Evolutionary conservation across 2,113 vertebrate genomes (phyloP), one percentile per base, ranked within the genome.

Genomic region (Oncorhynchus mykiss): DNA sequence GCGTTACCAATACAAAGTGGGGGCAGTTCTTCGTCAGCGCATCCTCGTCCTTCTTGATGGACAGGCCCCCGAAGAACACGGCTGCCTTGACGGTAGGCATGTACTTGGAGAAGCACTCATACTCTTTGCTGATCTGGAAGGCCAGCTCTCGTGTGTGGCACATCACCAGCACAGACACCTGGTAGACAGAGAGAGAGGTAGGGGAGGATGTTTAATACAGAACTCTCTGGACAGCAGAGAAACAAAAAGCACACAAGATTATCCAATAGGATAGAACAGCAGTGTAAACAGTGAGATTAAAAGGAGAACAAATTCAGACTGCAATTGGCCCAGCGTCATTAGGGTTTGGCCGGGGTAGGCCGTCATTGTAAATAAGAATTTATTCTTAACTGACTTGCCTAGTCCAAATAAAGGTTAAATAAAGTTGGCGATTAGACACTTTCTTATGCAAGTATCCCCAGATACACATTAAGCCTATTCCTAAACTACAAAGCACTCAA

Each of bases 41-140:
- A 0, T 96, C 95, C 67, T 96, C 95, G 0, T 96, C 94, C 45
- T 95, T 96, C 90, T 96, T 96, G 82, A 96, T 95, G 49, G 94
- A 90, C 49, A 96, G 82, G 13, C 95, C 95, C 0, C 95, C 94
- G 0, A 96, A 96, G 88, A 96, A 96, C 77, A 96, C 95, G 0
- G 95, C 94, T 24, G 94, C 95, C 90, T 96, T 96, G 64, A 96
- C 93, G 0, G 25, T 93, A 79, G 95, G 93, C 95, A 96, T 96
- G 90, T 96, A 96, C 84, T 96, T 96, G 75, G 94, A 96, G 88
- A 96, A 96, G 68, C 95, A 92, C 86, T 96, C 95, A 0, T 96
- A 96, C 74, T 96, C 95, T 85, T 96, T 96, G 89, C 95, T 96
- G 87, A 96, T 96, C 89, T 96, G 95, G 90, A 96, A 96, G 69